Evolutionary conservation across 2,888 invertebrate species (phyloP).

Genomic region (Apodemia duryi): DNA sequence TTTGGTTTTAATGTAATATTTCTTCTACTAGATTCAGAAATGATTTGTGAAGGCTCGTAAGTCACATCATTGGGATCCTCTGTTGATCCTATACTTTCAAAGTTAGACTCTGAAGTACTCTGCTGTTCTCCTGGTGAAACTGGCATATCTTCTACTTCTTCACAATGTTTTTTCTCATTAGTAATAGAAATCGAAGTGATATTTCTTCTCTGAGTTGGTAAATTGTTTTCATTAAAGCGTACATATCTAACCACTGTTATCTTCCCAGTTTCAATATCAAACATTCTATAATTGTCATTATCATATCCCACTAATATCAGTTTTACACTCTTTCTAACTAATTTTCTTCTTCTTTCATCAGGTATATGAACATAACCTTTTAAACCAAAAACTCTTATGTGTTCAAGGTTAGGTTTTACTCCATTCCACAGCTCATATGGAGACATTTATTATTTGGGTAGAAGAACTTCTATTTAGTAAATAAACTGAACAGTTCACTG

Average conservation of each 20-base stretch:
- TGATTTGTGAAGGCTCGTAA: conserved; percentile 32
- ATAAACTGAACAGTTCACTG: conserved; percentile 30
- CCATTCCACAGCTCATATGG: conserved; percentile 38
- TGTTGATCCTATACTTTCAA: conserved; percentile 16
- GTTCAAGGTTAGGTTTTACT: conserved; percentile 24
- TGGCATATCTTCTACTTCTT: conserved; percentile 1
- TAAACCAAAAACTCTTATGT: conserved; percentile 33
- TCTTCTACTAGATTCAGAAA: conserved; percentile 21
- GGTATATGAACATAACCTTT: conserved; percentile 30
- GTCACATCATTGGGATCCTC: conserved; percentile 24
- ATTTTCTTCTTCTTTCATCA: conserved; percentile 26
- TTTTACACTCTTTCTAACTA: conserved; percentile 17
- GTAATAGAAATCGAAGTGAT: conserved; percentile 1
- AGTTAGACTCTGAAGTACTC: conserved; percentile 26
- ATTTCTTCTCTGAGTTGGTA: conserved; percentile 28
- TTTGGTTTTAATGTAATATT: conserved; percentile 34
- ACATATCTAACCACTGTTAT: conserved; percentile 27
- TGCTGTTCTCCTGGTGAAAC: background rate
- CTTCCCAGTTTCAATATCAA: conserved; percentile 13
- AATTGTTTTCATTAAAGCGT: conserved; percentile 6
- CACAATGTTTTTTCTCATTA: conserved; percentile 4
- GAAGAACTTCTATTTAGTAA: conserved; percentile 30
- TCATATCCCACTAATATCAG: conserved; percentile 7
- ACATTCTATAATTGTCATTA: background rate
- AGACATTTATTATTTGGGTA: conserved; percentile 27